Percentiles rank a stretch among this genome's conserved stretches.
Conservation (phyloP, 2,888 invertebrate genomes). For the Sinohyriopsis cumingii region DNA sequence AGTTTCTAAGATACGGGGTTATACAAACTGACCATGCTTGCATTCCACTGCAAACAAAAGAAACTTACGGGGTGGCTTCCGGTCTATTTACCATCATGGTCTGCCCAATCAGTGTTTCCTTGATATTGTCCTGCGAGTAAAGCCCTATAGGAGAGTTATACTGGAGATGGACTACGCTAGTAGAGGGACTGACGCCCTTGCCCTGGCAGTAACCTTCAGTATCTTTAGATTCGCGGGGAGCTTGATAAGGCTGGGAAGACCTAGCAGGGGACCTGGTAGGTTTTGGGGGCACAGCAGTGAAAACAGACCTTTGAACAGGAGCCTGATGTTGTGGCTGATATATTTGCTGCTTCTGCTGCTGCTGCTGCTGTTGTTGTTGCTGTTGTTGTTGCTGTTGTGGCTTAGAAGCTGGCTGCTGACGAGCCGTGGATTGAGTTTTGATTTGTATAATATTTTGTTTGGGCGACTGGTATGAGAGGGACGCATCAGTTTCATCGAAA, state of each 20-base stretch:
- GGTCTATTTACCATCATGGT: conserved; percentile 31
- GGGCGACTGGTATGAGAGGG: conserved; percentile 9
- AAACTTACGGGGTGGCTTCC: conserved; percentile 15
- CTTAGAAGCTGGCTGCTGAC: conserved; percentile 8
- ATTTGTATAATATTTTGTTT: conserved; percentile 31
- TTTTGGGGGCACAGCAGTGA: conserved; percentile 36
- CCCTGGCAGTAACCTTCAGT: conserved; percentile 20
- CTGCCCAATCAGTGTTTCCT: conserved; percentile 64
- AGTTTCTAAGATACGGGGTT: too few species aligned
- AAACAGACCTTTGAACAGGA: conserved; percentile 32
- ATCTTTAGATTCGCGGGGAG: conserved; percentile 23
- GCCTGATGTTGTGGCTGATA: conserved; percentile 1
- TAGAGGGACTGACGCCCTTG: conserved; percentile 27
- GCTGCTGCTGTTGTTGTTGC: too few species aligned
- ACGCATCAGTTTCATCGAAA: too few species aligned
- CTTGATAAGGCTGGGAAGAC: conserved; percentile 16
- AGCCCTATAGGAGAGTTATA: conserved; percentile 71
- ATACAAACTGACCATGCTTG: too few species aligned
- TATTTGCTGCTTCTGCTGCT: too few species aligned
- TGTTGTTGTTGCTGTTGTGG: conserved; percentile 1
- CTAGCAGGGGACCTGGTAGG: conserved; percentile 18
- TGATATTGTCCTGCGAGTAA: conserved; percentile 67
- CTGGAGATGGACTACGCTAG: conserved; percentile 68
- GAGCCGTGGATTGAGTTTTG: conserved; percentile 25
- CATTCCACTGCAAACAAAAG: conserved; percentile 21